phyloP scores from a whole-genome alignment of 2,797 vertebrate genomes.

The Jordanella pulchra region DNA sequence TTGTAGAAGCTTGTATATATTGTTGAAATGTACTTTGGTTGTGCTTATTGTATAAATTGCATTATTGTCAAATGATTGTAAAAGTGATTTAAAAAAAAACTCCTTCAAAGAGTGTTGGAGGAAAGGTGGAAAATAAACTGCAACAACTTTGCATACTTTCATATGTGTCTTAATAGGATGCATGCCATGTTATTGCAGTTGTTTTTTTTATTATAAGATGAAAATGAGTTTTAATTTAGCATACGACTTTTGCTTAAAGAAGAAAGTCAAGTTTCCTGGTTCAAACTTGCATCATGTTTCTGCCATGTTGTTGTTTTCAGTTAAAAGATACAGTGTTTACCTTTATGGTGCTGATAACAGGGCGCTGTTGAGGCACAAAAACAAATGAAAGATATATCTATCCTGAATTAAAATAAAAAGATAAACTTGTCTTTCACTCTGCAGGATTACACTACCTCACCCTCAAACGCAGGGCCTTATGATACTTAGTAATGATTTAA shows the following conservation, averaged over 20 bases:
- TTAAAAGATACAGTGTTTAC: slow-evolving; percentile 1
- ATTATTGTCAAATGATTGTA: too few species aligned
- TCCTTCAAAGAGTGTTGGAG: too few species aligned
- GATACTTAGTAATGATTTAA: not conserved
- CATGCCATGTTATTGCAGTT: not conserved
- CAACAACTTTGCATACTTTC: too few species aligned
- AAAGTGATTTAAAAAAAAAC: too few species aligned
- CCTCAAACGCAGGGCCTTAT: not conserved
- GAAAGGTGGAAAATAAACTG: too few species aligned
- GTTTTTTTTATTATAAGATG: not conserved
- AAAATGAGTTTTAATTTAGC: not conserved
- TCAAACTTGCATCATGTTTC: not conserved
- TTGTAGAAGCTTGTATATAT: too few species aligned
- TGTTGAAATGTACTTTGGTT: too few species aligned
- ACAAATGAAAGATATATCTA: not conserved
- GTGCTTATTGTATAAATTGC: too few species aligned
- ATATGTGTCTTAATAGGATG: not conserved
- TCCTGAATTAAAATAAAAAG: not conserved
- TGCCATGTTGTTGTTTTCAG: too few species aligned
- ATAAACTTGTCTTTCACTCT: not conserved
- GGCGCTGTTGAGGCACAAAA: not conserved
- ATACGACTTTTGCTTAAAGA: too few species aligned
- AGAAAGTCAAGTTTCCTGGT: too few species aligned
- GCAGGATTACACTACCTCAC: not conserved
- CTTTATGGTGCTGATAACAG: not conserved